phyloP scores from a whole-genome alignment of 2,113 vertebrate species.

The Bettongia penicillata region DNA sequence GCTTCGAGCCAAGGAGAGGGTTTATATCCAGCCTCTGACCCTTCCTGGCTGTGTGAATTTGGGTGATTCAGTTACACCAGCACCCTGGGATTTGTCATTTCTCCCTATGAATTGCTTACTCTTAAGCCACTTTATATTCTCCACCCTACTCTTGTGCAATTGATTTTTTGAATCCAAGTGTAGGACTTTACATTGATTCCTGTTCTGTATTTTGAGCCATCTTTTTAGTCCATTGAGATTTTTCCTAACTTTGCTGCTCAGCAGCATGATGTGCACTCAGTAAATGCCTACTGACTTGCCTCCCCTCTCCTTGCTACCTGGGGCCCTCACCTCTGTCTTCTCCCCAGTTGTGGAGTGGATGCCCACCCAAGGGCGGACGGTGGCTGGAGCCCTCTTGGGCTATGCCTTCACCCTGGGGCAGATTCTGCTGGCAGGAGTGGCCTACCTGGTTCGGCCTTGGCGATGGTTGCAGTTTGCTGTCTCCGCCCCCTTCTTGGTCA shows the following conservation, averaged over 20 bases:
- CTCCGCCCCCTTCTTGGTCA: slow-evolving; percentile 79
- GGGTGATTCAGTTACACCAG: no score
- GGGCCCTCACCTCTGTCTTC: accelerated
- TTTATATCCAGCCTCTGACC: no score
- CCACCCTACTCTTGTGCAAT: background rate
- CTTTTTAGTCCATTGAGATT: accelerated
- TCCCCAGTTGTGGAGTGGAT: slow-evolving; percentile 81
- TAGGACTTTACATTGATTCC: background rate
- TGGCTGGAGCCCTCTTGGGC: slow-evolving; percentile 74
- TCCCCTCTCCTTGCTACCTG: accelerated
- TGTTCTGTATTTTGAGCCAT: background rate
- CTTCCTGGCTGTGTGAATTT: no score
- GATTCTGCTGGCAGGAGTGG: slow-evolving; percentile 75
- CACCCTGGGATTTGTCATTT: no score
- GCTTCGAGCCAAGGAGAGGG: no score
- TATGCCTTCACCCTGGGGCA: slow-evolving; percentile 80
- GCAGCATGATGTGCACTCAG: no score
- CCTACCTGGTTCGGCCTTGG: slow-evolving; percentile 77
- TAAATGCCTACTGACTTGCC: background rate
- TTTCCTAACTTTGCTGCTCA: background rate
- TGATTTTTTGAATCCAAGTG: background rate
- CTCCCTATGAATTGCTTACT: no score
- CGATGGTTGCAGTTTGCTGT: slow-evolving; percentile 77
- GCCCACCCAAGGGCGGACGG: slow-evolving; percentile 67
- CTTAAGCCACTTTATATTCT: no score